Conservation (phyloP, 2,888 invertebrate genomes). For the Hypercompe scribonia region DNA sequence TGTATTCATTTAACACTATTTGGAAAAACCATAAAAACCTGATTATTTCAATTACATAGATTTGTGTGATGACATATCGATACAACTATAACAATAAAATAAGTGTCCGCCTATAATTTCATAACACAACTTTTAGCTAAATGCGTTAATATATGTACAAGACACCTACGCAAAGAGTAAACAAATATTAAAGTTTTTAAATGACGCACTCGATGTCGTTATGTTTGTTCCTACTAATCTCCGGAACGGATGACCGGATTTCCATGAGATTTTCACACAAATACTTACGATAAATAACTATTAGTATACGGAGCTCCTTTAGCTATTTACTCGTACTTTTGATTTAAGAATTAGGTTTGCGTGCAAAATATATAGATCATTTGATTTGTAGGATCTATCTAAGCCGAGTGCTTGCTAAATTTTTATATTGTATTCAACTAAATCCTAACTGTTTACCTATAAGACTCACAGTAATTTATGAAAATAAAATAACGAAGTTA, state of each 20-base stretch:
- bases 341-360: too few relatives aligned
- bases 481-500: background rate
- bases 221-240: background rate
- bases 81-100: background rate
- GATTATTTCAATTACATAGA: too few relatives aligned
- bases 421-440: background rate
- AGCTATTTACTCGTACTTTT: background rate
- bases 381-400: background rate
- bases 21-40: too few relatives aligned
- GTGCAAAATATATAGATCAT: background rate
- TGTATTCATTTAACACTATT: too few relatives aligned
- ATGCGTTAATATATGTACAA: background rate
- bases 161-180: background rate
- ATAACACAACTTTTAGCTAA: background rate
- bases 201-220: background rate
- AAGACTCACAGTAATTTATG: background rate
- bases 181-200: background rate
- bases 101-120: background rate
- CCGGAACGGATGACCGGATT: background rate
- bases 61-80: background rate
- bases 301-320: background rate
- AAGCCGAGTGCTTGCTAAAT: background rate
- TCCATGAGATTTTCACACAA: background rate
- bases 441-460: background rate
- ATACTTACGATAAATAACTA: background rate